Evolutionary conservation across 2,113 vertebrate genomes (phyloP).

Genomic region (Marmota monax): DNA sequence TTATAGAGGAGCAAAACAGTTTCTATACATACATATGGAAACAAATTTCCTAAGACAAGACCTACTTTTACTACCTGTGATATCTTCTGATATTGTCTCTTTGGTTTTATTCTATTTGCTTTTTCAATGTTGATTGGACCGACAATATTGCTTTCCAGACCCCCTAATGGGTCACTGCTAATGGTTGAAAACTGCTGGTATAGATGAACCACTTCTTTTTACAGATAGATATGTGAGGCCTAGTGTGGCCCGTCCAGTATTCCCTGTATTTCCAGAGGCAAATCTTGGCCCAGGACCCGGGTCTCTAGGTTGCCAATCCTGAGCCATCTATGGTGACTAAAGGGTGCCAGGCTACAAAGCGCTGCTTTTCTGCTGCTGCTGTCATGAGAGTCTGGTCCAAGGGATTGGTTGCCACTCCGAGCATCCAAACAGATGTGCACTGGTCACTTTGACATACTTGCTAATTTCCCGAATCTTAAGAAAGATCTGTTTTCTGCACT

Average conservation of each 20-base stretch:
- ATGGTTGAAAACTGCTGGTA: neutral
- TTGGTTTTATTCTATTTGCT: constrained; percentile 22
- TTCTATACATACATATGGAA: neutral
- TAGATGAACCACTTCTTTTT: neutral
- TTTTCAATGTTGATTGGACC: neutral
- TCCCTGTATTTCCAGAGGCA: neutral
- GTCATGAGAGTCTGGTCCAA: neutral
- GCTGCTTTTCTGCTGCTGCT: neutral
- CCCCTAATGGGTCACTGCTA: neutral
- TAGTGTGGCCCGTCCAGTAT: neutral
- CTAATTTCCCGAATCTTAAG: constrained; percentile 50
- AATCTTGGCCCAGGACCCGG: neutral
- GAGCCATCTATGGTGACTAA: fast-evolving
- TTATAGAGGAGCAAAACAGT: neutral
- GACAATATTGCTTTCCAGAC: neutral
- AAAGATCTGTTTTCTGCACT: constrained; percentile 69
- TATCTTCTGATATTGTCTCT: neutral
- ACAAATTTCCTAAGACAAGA: constrained; percentile 27
- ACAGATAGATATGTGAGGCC: neutral
- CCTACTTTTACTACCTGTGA: neutral
- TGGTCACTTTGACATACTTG: constrained; percentile 64
- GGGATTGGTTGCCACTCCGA: neutral
- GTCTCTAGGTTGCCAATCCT: neutral
- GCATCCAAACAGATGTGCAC: constrained; percentile 13
- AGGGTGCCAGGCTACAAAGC: fast-evolving